Base-by-base conservation (phyloP, 2,113 vertebrate genomes). In the Todiramphus saurophagus region DNA sequence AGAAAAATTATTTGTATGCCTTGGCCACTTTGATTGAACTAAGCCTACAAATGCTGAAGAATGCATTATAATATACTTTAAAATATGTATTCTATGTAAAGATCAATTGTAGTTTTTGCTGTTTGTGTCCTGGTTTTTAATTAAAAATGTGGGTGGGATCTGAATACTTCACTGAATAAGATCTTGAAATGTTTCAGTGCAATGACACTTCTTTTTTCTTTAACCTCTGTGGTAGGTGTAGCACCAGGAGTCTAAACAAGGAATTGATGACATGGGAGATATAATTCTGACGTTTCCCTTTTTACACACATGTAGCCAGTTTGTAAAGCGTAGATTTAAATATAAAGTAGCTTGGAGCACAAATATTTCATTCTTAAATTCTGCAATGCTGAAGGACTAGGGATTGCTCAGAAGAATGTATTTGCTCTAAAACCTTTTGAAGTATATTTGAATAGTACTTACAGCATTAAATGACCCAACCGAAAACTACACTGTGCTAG, bases 271-370 rank as follows among this genome's bases (percentile, higher is more conserved):
- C 70, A 74, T 31, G 88, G 78, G 86, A 94, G 30, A 62, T 93
- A 60, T 21, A 66, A 93, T 93, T 95, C 84, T 74, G 70, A 95
- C 91, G 50, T 85, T 95, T 94, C 80, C 64, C 91, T 93, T 94
- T 69, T 39, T 39, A 84, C 12, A 9, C 11, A 88, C 41, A 10
- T 59, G 48, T 58, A 96, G 39, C 64, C 93, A 94, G 84, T 81
- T 95, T 92, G n/a, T 87, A 43, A 84, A 96, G 87, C 35, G 55
- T 13, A 70, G 75, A 86, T 94, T 92, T 92, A 97, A 97, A 94
- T 93, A 82, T 81, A 89, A 41, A 87, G 55, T 91, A 90, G 46
- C 28, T 93, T 51, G 55, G 67, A 89, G 66, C 41, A 93, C 56
- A 87, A 68, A 28, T 93, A 83, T 92, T 96, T 92, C 63, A 64